phyloP scores from a whole-genome alignment of 2,113 vertebrate species.

The Colinus virginianus region DNA sequence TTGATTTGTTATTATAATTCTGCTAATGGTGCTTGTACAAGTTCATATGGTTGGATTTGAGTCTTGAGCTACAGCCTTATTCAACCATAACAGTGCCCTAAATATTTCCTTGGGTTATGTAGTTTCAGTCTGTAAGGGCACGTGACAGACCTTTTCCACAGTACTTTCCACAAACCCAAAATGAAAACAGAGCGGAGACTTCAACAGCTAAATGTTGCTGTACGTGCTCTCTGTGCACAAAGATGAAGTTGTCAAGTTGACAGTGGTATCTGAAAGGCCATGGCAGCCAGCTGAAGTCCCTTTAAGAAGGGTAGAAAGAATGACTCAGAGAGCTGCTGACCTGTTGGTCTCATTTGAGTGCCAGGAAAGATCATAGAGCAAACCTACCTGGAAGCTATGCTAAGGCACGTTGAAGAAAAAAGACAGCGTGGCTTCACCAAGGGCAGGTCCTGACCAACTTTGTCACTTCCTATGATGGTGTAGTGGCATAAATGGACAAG shows the following conservation, averaged over 20 bases:
- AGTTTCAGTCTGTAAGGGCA: background rate
- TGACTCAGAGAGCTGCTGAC: background rate
- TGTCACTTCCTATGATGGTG: background rate
- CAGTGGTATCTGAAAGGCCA: background rate
- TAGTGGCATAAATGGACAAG: background rate
- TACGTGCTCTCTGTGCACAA: background rate
- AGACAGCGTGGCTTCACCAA: background rate
- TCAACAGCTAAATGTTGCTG: background rate
- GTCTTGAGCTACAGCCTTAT: background rate
- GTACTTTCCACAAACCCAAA: background rate
- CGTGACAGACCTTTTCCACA: background rate
- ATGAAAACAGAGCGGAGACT: background rate
- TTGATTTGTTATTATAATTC: background rate
- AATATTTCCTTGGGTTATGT: background rate
- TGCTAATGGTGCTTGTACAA: background rate
- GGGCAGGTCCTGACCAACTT: background rate
- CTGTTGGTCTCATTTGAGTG: background rate
- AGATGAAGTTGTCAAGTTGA: background rate
- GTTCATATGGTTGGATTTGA: background rate
- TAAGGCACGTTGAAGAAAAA: background rate
- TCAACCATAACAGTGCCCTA: background rate
- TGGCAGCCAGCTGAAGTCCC: background rate
- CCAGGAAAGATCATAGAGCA: background rate
- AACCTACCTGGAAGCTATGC: background rate
- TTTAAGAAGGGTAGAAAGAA: background rate